phyloP scores from a whole-genome alignment of 2,113 vertebrate genomes.

The Euleptes europaea region DNA sequence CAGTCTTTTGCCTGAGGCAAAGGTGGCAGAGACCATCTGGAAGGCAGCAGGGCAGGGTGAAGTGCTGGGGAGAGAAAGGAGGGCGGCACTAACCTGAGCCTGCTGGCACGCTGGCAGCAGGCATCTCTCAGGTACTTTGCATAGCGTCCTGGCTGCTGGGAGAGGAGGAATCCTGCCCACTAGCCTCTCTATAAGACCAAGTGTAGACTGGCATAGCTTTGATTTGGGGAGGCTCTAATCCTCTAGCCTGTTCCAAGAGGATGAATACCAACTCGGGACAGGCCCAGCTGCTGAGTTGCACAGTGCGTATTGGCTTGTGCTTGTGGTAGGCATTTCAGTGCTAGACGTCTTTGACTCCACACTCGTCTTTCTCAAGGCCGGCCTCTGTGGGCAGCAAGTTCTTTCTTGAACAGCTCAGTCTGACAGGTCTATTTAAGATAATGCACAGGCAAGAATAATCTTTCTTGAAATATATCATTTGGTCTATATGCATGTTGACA shows the following conservation, averaged over 20 bases:
- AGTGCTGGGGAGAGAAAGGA: not conserved
- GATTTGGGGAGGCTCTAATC: not conserved
- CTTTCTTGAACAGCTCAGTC: not conserved
- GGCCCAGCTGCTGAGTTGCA: not conserved
- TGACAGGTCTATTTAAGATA: constrained; percentile 13
- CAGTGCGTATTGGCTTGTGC: not conserved
- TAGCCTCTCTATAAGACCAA: not conserved
- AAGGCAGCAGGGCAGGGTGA: not conserved
- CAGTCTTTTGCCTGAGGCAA: not conserved
- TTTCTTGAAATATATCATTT: not conserved
- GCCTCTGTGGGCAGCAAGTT: not conserved
- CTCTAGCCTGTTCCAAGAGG: not conserved
- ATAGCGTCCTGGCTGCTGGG: not conserved
- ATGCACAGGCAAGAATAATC: constrained; percentile 3
- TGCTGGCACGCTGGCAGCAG: not conserved
- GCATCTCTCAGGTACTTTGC: not conserved
- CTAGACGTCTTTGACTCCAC: not conserved
- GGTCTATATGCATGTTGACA: not conserved
- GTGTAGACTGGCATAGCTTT: not conserved
- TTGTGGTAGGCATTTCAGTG: not conserved
- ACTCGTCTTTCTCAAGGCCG: not conserved
- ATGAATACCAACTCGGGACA: not conserved
- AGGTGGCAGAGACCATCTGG: not conserved
- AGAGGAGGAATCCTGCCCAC: not conserved
- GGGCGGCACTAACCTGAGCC: not conserved